Evolutionary conservation across 2,797 vertebrate genomes (phyloP), one percentile per base, ranked within the genome.

Genomic region (Picus viridis): DNA sequence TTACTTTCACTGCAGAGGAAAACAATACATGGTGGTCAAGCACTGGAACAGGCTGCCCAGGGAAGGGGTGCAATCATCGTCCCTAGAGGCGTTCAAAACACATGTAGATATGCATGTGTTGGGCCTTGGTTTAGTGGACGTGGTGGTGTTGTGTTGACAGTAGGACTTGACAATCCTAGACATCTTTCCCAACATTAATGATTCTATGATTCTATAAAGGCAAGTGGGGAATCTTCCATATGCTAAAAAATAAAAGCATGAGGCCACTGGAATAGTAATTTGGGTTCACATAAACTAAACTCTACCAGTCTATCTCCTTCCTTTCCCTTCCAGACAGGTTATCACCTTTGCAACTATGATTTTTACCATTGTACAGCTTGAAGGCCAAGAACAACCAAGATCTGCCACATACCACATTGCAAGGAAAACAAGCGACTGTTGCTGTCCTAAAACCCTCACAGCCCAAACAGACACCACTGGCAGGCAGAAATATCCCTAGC

Each of bases 391-490:
- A 18, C 8, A 65, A 63, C 26, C 5, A 5, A 51, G 16, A 51
- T 34, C n/a, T 45, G 57, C 30, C 5, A 23, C 2, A 5, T 2
- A 1, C 36, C 65, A 19, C 16, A 16, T 5, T 10, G 13, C 9
- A 53, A 4, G 22, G 69, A 59, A 59, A 59, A 56, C 10, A 22
- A 77, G 26, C 2, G 7, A 29, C 27, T 32, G 5, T 7, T 91
- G 32, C 23, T 80, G 61, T 16, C 4, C 51, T 74, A 15, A 75
- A 90, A 49, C 12, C 20, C 43, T 63, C 22, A 8, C 16, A 69
- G 16, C 3, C 1, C 27, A 61, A 59, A 2, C 3, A 24, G 20
- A n/a, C 18, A 69, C 45, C 6, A 67, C 9, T 51, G 64, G 16
- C 41, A 83, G 16, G 36, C 12, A 64, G 30, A 73, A 70, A 63